Base-by-base conservation (phyloP, 2,113 vertebrate species). In the Paralichthys olivaceus region DNA sequence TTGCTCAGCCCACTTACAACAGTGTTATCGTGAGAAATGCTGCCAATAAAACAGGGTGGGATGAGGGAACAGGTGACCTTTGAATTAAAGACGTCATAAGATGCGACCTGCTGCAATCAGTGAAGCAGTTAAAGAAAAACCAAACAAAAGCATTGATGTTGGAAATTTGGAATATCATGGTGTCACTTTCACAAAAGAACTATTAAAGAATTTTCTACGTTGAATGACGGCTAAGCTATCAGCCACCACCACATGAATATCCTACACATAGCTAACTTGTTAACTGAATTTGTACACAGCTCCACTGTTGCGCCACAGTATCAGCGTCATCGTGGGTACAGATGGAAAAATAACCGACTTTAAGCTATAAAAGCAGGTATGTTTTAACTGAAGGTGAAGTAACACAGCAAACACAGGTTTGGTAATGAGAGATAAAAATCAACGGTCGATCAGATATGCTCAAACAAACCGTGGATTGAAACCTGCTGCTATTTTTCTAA, bases 41-140 rank as follows among this genome's bases (percentile, higher is more conserved):
- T 49, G 49, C 19, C 75, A 79, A 49, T 86, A 79, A 84, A 78
- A 53, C 9, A 1, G 32, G 40, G 26, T 71, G 37, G 22, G 63
- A 25, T 8, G 3, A 74, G 56, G 43, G 9, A 15, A 1, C 51
- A 37, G 2, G 11, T 55, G 71, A 84, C 58, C 79, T 86, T 82
- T 80, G 80, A 61, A 67, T 62, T 51, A 17, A 4, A 34, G 11
- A 73, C 11, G 5, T 66, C 72, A 60, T 3, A 40, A 14, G 3
- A 45, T 26, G 3, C 47, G 1, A 17, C 4, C 17, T 28, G 0
- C 8, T 55, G 3, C 53, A 13, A 67, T 63, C 12, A 55, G 7
- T 14, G 20, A 51, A 62, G 64, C 4, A 26, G 17, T 11, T n/a
- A 51, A 34, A 37, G 45, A 49, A 23, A 58, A 28, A 69, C 5